Evolutionary conservation across 2,888 invertebrate genomes (phyloP).

Genomic region (Colletes collaris): DNA sequence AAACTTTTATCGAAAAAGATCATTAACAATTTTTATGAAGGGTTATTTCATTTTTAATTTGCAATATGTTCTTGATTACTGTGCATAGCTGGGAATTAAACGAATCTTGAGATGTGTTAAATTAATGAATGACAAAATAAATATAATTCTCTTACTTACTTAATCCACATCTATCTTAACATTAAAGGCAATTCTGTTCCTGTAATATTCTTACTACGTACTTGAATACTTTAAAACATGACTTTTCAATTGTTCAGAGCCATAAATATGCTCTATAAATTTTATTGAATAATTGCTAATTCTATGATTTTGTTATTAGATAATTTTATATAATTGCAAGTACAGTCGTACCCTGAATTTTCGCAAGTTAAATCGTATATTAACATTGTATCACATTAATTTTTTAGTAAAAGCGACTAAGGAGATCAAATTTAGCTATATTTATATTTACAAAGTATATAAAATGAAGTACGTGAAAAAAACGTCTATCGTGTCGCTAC

Average conservation of each 20-base stretch:
- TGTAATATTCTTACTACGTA: constrained; percentile 35
- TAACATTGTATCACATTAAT: no score
- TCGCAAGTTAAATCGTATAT: no score
- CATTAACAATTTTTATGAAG: constrained; percentile 4
- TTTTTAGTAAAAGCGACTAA: no score
- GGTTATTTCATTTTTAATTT: neutral
- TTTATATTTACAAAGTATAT: no score
- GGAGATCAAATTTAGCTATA: no score
- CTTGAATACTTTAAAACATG: constrained; percentile 30
- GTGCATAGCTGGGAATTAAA: neutral
- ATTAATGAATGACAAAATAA: constrained; percentile 35
- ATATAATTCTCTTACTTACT: constrained; percentile 60
- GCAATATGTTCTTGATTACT: neutral
- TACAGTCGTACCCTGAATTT: neutral
- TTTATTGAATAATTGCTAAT: neutral
- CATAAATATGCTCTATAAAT: constrained; percentile 12
- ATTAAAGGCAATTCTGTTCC: constrained; percentile 47
- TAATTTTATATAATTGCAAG: constrained; percentile 3
- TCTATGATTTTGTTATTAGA: constrained; percentile 7
- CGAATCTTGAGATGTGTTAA: constrained; percentile 6
- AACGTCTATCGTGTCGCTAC: no score
- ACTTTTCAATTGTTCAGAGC: constrained; percentile 11
- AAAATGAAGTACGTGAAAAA: no score
- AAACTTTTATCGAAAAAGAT: constrained; percentile 5
- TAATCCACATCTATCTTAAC: constrained; percentile 45